Evolutionary conservation across 2,888 invertebrate genomes (phyloP), one percentile per base, ranked within the genome.

Genomic region (Parapristionchus giblindavisi): DNA sequence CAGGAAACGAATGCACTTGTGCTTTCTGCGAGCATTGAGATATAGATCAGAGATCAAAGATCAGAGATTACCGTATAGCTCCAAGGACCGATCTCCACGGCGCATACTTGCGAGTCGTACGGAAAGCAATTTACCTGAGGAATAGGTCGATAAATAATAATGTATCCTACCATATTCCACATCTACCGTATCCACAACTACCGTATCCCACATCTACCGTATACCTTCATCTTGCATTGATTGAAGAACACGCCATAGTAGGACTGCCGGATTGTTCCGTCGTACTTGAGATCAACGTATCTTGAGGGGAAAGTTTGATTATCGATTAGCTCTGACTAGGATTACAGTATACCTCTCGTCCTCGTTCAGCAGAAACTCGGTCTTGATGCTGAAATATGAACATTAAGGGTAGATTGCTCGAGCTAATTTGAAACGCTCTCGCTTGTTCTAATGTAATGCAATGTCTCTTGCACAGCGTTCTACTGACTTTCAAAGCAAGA

Each of bases 201-300:
- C 51, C 27, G 32, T 29, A 5, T 36, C 6, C n/a, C 17, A 6
- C 56, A 54, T n/a, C 17, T 8, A 17, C 17, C 43, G 11, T 17
- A 43, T 17, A 81, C 82, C 75, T 81, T 77, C 81, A 83, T 83
- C 48, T 79, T 77, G 66, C 83, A 83, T 24, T 80, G 52, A 73
- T 83, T 83, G 4, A 77, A 76, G 61, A 78, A 80, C 11, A 81
- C 80, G 2, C 78, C 83, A 54, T 78, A 81, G 21, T 79, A 72
- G 60, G 79, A 79, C 36, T 76, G 71, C 3, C 79, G 29, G 0
- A 83, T 77, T 1, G 68, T 75, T 2, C 83, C 83, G 43, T 83
- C 80, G 63, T 77, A 75, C 1, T 76, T 75, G 36, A 83, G 48
- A 32, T 80, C 79, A 4, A 80, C 75, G 56, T 80, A 81, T 34